phyloP scores from a whole-genome alignment of 2,113 vertebrate species.

The Helogale parvula region DNA sequence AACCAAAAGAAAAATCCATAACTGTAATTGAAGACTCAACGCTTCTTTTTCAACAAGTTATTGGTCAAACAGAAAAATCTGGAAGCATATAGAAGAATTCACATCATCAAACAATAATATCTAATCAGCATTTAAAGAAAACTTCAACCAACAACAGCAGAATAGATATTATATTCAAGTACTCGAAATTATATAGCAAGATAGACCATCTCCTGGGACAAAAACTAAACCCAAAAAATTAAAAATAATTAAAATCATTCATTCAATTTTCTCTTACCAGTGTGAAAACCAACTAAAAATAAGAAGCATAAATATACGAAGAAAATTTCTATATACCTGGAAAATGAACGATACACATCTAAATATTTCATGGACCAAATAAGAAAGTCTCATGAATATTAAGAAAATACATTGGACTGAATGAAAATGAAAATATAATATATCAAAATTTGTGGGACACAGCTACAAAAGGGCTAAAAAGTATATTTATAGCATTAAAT shows the following conservation, averaged over 20 bases:
- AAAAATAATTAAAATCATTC: not conserved
- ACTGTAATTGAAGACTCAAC: not conserved
- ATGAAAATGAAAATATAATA: not conserved
- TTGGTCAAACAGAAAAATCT: slow-evolving; percentile 21
- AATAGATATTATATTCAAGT: not conserved
- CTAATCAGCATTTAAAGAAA: not conserved
- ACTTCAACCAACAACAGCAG: not conserved
- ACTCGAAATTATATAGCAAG: not conserved
- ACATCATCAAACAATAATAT: not conserved
- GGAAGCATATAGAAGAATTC: not conserved
- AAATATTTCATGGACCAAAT: not conserved
- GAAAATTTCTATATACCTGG: not conserved
- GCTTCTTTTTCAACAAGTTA: not conserved
- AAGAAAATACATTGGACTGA: not conserved
- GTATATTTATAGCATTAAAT: not conserved
- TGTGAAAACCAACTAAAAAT: not conserved
- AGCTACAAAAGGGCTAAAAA: not conserved
- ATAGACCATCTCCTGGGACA: not conserved
- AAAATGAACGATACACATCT: not conserved
- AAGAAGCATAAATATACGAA: not conserved
- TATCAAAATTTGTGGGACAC: not conserved
- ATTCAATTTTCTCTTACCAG: not conserved
- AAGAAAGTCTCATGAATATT: not conserved
- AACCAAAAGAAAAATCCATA: not conserved
- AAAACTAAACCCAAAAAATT: not conserved